Evolutionary conservation across 2,113 vertebrate species (phyloP), one percentile per base, ranked within the genome.

Genomic region (Capreolus pygargus): DNA sequence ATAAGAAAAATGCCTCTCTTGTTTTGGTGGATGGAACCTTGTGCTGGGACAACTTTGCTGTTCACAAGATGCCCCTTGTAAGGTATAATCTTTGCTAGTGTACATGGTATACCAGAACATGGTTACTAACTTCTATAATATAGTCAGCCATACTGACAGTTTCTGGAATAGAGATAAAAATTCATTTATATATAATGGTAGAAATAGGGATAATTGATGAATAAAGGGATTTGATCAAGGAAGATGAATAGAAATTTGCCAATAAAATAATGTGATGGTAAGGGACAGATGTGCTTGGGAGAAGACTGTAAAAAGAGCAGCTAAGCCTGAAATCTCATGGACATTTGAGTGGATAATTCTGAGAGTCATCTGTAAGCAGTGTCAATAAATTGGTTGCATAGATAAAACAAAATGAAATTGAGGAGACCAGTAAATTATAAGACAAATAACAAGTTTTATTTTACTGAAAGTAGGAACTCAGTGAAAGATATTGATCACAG

Each of bases 371-470:
- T 94, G 33, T 67, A 76, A 55, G 21, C 89, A 81, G 30, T 45
- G 54, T 45, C 27, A 88, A 47, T 74, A 88, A 88, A 85, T 70
- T 88, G 52, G 47, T 79, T 92, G 57, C n/a, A 45, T 97, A 47
- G 36, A 17, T 87, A 94, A 86, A 55, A 91, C 57, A 94, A 86
- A 91, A 76, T 79, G 45, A 84, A 88, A 84, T 64, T 88, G 92
- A 94, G 55, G 64, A 94, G 16, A 25, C 30, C 12, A 27, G 7
- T 88, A 43, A 50, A 78, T 67, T 88, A 94, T 64, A 57, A 70
- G 12, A 33, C 54, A 19, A 84, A 67, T 84, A 85, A 92, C 6
- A 86, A 15, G 25, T 43, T 94, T 85, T 92, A 11, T 64, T 91
- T 96, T 84, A 89, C 43, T 17, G 33, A 74, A 89, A 55, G 45